Evolutionary conservation across 2,113 vertebrate genomes (phyloP).

Genomic region (Himantopus leucocephalus): DNA sequence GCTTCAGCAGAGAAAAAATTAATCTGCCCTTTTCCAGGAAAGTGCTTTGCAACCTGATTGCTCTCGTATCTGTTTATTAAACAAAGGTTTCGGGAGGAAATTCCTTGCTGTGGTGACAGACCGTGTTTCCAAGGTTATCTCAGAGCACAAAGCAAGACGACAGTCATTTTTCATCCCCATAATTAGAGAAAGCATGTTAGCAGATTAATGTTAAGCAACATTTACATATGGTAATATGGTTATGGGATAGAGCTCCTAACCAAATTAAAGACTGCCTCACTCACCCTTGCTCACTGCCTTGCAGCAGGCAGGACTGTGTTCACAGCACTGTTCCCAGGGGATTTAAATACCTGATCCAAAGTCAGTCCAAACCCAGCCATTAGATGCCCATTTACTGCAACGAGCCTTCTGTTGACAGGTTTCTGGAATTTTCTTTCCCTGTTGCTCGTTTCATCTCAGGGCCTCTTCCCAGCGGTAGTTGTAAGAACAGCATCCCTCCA

Average conservation of each 20-base stretch:
- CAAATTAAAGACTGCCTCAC: neutral
- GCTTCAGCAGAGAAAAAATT: neutral
- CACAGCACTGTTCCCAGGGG: neutral
- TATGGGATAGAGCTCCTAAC: neutral
- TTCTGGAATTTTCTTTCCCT: neutral
- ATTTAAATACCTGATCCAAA: neutral
- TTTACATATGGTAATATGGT: neutral
- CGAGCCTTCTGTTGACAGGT: rapidly evolving
- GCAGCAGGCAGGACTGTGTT: neutral
- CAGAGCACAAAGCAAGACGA: neutral
- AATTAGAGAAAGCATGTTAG: neutral
- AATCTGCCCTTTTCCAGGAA: neutral
- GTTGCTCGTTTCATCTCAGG: rapidly evolving
- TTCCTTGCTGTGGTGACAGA: neutral
- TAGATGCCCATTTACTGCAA: neutral
- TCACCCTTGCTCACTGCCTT: neutral
- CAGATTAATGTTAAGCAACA: neutral
- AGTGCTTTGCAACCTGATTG: neutral
- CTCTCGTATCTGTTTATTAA: neutral
- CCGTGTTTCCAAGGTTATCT: neutral
- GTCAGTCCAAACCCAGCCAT: neutral
- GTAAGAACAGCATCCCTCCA: neutral
- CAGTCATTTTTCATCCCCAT: neutral
- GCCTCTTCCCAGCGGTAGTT: neutral
- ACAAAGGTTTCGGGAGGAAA: neutral